Evolutionary conservation across 2,888 invertebrate species (phyloP).

Genomic region (Amphipyra berbera): DNA sequence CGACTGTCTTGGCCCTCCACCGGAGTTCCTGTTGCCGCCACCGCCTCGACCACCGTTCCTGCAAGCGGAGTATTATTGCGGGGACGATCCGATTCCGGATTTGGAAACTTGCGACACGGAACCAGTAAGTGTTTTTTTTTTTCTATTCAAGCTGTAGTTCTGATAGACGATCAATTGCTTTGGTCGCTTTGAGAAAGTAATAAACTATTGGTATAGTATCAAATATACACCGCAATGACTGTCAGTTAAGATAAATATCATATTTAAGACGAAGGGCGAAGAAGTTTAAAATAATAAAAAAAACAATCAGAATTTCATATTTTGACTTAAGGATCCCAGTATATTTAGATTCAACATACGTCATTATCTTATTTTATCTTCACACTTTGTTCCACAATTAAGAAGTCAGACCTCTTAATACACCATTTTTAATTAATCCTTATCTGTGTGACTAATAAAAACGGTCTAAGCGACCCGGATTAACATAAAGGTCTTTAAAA

Average conservation of each 20-base stretch:
- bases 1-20: slow-evolving; percentile 94
- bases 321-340: neutral
- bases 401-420: slow-evolving; percentile 45
- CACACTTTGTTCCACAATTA: slow-evolving; percentile 61
- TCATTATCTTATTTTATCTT: slow-evolving; percentile 48
- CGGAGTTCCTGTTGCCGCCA: slow-evolving; percentile 93
- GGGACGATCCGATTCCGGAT: slow-evolving; percentile 92
- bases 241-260: too few relatives aligned
- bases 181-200: too few relatives aligned
- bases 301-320: too few relatives aligned
- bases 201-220: too few relatives aligned
- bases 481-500: slow-evolving; percentile 50
- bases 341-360: neutral
- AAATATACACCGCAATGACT: too few relatives aligned
- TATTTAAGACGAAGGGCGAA: too few relatives aligned
- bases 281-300: too few relatives aligned
- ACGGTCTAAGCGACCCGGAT: slow-evolving; percentile 29
- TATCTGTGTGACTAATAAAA: slow-evolving; percentile 54
- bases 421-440: slow-evolving; percentile 58
- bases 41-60: slow-evolving; percentile 93
- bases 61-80: slow-evolving; percentile 92
- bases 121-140: slow-evolving; percentile 90
- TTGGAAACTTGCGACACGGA: slow-evolving; percentile 94
- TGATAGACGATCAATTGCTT: too few relatives aligned
- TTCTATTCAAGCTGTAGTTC: neutral